phyloP scores from a whole-genome alignment of 2,888 invertebrate species.

The Hydrotaea diabolus region DNA sequence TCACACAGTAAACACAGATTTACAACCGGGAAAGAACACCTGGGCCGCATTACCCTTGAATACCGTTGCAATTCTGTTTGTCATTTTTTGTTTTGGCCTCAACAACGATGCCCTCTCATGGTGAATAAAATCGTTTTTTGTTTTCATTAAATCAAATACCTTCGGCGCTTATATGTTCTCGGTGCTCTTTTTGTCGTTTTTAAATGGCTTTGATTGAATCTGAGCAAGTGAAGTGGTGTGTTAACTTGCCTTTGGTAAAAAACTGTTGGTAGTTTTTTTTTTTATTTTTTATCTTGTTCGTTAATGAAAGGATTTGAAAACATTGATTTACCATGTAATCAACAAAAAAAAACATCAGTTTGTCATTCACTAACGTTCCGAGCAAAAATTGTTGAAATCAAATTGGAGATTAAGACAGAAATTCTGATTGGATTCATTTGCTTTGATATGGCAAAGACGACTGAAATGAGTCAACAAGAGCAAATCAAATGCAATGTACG shows the following conservation, averaged over 20 bases:
- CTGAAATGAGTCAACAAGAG: neutral
- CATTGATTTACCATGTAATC: slow-evolving; percentile 60
- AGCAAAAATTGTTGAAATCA: neutral
- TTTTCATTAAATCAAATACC: neutral
- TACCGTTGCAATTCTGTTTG: too few species aligned
- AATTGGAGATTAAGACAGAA: slow-evolving; percentile 28
- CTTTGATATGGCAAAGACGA: neutral
- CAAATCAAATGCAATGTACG: too few species aligned
- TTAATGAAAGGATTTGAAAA: slow-evolving; percentile 57
- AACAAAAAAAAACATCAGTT: slow-evolving; percentile 49
- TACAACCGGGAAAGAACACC: too few species aligned
- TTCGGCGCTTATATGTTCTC: neutral
- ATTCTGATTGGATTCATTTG: slow-evolving; percentile 54
- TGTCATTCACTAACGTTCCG: slow-evolving; percentile 14
- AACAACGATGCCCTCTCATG: neutral
- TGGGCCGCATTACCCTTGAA: too few species aligned
- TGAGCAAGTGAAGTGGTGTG: slow-evolving; percentile 41
- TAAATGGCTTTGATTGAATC: slow-evolving; percentile 56
- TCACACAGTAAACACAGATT: too few species aligned
- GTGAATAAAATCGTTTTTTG: too few species aligned
- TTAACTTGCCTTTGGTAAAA: neutral
- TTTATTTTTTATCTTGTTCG: slow-evolving; percentile 2
- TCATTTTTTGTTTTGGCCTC: too few species aligned
- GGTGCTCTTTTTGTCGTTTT: slow-evolving; percentile 21
- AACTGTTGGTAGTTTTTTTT: neutral